phyloP scores from a whole-genome alignment of 2,113 vertebrate genomes.

The Semnornis frantzii region DNA sequence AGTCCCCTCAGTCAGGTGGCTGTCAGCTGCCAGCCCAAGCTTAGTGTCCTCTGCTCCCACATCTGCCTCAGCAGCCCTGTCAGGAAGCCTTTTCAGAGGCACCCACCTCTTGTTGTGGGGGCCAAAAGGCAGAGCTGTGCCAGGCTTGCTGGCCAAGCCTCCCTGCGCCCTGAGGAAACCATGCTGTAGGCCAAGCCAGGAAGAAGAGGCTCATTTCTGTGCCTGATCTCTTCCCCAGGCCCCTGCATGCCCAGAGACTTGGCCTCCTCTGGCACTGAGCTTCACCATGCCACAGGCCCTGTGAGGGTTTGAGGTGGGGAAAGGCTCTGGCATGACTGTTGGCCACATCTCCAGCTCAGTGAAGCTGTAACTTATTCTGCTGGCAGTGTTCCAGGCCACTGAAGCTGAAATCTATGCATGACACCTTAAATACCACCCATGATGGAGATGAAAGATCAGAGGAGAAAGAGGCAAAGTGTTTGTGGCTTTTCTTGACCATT shows the following conservation, averaged over 20 bases:
- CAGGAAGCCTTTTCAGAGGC: background rate
- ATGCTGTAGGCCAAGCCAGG: background rate
- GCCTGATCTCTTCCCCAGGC: too few species aligned
- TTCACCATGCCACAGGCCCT: fast-evolving
- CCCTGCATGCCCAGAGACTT: background rate
- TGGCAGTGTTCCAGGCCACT: background rate
- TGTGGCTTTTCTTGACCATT: background rate
- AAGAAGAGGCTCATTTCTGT: background rate
- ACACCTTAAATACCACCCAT: background rate
- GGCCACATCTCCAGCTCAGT: fast-evolving
- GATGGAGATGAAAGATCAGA: background rate
- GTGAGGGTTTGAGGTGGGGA: background rate
- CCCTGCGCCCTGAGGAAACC: background rate
- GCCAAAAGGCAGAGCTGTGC: background rate
- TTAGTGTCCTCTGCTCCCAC: background rate
- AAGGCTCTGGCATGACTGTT: fast-evolving
- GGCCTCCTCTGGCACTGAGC: background rate
- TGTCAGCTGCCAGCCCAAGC: background rate
- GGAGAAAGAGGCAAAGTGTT: background rate
- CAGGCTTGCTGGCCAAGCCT: background rate
- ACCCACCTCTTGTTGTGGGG: background rate
- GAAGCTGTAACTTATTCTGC: background rate
- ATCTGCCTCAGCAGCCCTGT: background rate
- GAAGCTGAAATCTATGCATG: background rate
- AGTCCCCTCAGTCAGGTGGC: background rate